These are phyloP conservation scores for Serranus cabrilla DNA, from an alignment of 2,797 vertebrate genomes.

Conservation along the genomic window DNA sequence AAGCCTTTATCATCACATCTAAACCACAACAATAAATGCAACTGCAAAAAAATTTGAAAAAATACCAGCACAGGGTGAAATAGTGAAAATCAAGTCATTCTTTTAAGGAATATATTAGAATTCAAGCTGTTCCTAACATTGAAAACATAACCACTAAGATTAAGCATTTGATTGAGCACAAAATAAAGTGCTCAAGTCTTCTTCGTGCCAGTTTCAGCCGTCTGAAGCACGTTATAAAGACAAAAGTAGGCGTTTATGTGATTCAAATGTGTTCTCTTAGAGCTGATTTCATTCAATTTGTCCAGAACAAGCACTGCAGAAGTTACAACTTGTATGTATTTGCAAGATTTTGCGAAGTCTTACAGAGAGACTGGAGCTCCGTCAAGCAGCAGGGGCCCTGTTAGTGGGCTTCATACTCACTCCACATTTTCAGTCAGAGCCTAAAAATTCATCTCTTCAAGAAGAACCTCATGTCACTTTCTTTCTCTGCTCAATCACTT, in stretches of 20 bases:
- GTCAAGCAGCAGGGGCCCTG: slow-evolving; percentile 21
- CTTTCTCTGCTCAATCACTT: slow-evolving; percentile 37
- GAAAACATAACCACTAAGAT: too few species aligned
- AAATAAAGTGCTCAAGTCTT: not conserved
- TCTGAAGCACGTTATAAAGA: slow-evolving; percentile 10
- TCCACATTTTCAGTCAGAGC: slow-evolving; percentile 37
- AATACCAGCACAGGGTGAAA: too few species aligned
- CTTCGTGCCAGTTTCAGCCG: not conserved
- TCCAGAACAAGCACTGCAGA: slow-evolving; percentile 1
- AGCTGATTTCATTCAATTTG: not conserved
- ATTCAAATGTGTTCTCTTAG: slow-evolving; percentile 30
- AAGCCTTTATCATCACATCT: too few species aligned
- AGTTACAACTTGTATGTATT: not conserved
- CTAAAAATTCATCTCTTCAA: slow-evolving; percentile 29
- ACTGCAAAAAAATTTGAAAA: too few species aligned
- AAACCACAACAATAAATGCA: too few species aligned
- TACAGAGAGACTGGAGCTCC: slow-evolving; percentile 2
- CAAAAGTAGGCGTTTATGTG: not conserved
- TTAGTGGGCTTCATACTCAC: slow-evolving; percentile 26
- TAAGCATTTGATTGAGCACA: too few species aligned
- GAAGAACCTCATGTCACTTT: slow-evolving; percentile 32
- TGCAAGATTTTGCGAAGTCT: slow-evolving; percentile 8
- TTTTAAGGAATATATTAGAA: too few species aligned
- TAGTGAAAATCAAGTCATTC: too few species aligned
- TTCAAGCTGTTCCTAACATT: too few species aligned